Conservation (phyloP, 1,140 invertebrate species). For the Amphibalanus amphitrite region DNA sequence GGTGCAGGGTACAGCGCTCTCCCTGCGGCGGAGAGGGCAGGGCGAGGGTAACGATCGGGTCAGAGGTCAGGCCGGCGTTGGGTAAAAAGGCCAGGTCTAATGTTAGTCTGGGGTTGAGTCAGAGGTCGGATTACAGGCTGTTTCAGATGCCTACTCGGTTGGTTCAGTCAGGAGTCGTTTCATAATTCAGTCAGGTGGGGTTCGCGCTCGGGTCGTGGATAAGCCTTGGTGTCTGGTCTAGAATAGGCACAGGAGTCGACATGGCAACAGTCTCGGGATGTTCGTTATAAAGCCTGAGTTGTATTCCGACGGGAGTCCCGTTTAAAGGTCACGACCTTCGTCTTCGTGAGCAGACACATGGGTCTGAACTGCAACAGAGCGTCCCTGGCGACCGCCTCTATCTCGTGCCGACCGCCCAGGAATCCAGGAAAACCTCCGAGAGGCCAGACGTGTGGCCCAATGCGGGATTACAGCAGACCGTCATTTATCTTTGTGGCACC, state of each 20-base stretch:
- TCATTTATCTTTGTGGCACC: too few relatives aligned
- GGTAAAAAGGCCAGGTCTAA: not conserved
- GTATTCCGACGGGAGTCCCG: not conserved
- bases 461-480: too few relatives aligned
- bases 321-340: not conserved
- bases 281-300: not conserved
- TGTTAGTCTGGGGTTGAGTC: not conserved
- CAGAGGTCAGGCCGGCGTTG: not conserved
- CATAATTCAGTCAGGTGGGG: not conserved
- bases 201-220: too few relatives aligned
- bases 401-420: too few relatives aligned
- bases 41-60: not conserved
- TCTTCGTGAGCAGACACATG: not conserved
- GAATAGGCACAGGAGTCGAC: not conserved
- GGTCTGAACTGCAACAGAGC: not conserved
- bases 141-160: not conserved
- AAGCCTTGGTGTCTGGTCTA: too few relatives aligned
- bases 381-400: too few relatives aligned
- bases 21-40: not conserved
- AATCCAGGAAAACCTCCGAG: too few relatives aligned
- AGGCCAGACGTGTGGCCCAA: too few relatives aligned
- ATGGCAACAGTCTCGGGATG: not conserved
- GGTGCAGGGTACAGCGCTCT: constrained; percentile 3
- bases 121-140: too few relatives aligned
- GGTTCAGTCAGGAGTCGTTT: not conserved